These are phyloP conservation scores for Pachyuromys duprasi DNA, from an alignment of 2,797 vertebrate genomes.

Conservation along the genomic window DNA sequence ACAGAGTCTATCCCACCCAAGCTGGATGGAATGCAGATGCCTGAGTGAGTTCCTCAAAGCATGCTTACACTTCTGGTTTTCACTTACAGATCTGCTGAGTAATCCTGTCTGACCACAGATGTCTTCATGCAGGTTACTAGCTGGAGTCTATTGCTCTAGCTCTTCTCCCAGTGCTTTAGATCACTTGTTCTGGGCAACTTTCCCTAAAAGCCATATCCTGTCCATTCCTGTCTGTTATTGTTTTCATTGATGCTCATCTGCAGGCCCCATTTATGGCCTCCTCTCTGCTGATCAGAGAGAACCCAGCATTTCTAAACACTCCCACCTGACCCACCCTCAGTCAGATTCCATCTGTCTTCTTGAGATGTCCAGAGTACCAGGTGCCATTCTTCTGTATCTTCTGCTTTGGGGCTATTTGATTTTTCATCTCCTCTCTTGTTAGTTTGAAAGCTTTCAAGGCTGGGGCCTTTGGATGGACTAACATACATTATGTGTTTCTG, in stretches of 20 bases:
- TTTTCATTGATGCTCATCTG: not conserved
- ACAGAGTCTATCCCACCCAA: not conserved
- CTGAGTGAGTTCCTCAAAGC: not conserved
- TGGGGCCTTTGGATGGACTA: not conserved
- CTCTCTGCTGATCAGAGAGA: not conserved
- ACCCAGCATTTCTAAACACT: not conserved
- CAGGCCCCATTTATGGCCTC: no score
- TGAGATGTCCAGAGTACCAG: not conserved
- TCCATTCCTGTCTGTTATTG: no score
- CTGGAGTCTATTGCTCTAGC: not conserved
- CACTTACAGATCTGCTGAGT: fast-evolving
- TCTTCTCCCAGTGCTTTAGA: not conserved
- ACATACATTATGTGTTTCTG: not conserved
- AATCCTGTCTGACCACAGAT: not conserved
- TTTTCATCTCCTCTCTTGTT: not conserved
- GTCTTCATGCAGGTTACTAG: not conserved
- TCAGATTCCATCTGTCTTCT: not conserved
- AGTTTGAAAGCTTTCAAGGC: not conserved
- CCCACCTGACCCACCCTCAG: no score
- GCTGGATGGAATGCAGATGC: not conserved
- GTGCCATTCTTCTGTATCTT: not conserved
- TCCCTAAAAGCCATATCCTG: fast-evolving
- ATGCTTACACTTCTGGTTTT: not conserved
- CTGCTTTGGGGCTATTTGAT: not conserved
- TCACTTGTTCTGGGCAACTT: not conserved